phyloP scores from a whole-genome alignment of 2,888 invertebrate species.

The Agrypnus murinus region DNA sequence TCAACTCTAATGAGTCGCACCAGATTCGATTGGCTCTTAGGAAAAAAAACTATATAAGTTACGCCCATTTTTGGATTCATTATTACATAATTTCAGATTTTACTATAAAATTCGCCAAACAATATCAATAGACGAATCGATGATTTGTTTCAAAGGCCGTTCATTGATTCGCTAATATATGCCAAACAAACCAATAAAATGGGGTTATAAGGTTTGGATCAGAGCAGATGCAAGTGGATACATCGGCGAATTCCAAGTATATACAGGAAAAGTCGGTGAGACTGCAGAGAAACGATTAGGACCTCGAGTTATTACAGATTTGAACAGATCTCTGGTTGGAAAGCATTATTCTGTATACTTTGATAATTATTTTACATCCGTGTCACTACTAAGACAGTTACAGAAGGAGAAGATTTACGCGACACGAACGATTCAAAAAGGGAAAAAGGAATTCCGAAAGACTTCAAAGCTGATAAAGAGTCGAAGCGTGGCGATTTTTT shows the following conservation, averaged over 20 bases:
- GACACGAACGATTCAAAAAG: slow-evolving; percentile 54
- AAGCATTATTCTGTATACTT: too few species aligned
- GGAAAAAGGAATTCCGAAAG: slow-evolving; percentile 34
- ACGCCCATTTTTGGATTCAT: not conserved
- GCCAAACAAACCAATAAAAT: slow-evolving; percentile 32
- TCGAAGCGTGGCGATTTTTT: not conserved
- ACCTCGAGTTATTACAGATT: slow-evolving; percentile 50
- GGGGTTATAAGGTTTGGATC: slow-evolving; percentile 59
- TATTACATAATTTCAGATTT: not conserved
- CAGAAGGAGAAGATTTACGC: slow-evolving; percentile 48
- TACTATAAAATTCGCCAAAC: too few species aligned
- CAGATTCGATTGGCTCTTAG: not conserved
- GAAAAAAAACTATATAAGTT: not conserved
- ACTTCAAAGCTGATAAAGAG: not conserved
- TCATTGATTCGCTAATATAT: not conserved
- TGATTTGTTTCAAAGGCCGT: not conserved
- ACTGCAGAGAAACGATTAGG: too few species aligned
- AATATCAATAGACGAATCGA: slow-evolving; percentile 9
- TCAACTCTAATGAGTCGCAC: too few species aligned
- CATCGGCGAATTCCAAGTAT: slow-evolving; percentile 58
- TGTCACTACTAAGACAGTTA: slow-evolving; percentile 50
- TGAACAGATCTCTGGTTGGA: not conserved
- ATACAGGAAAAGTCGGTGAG: too few species aligned
- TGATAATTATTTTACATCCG: too few species aligned
- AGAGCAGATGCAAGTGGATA: slow-evolving; percentile 55